These are phyloP conservation scores for Aphis gossypii DNA, from an alignment of 1,140 invertebrate species.

Conservation along the genomic window DNA sequence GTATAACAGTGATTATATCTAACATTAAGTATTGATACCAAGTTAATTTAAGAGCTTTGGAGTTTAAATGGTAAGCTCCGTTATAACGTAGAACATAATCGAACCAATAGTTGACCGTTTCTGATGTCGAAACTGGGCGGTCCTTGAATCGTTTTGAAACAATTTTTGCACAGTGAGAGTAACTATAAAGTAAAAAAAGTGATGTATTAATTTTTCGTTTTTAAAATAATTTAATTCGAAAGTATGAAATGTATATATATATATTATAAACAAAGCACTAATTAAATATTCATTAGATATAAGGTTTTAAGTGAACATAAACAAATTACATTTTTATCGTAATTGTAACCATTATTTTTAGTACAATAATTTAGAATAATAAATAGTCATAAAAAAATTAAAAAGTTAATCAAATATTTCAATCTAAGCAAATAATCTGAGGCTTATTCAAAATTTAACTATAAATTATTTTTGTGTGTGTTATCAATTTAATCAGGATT, in stretches of 20 bases:
- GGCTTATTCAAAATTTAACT: background rate
- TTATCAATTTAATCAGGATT: background rate
- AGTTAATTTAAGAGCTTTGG: conserved; percentile 12
- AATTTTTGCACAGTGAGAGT: conserved; percentile 27
- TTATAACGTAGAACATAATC: conserved; percentile 67
- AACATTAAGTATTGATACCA: conserved; percentile 52
- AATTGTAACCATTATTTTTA: background rate
- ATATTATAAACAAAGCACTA: background rate
- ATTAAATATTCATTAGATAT: background rate
- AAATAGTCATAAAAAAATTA: background rate
- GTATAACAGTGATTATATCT: conserved; percentile 16
- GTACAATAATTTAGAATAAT: background rate
- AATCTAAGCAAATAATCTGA: background rate
- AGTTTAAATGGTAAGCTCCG: conserved; percentile 61
- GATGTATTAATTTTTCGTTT: background rate
- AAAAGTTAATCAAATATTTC: background rate
- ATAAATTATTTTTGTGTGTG: background rate
- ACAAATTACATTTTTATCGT: background rate
- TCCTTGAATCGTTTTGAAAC: conserved; percentile 64
- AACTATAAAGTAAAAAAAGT: conserved; percentile 41
- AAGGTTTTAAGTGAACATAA: background rate
- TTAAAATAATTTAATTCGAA: background rate
- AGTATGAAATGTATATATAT: background rate
- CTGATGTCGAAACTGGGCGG: conserved; percentile 66
- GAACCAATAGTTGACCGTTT: conserved; percentile 70